A percentile compares a stretch with the other conserved stretches of the same genome.
Conservation (phyloP, 2,888 invertebrate genomes). For the Rutpela maculata region DNA sequence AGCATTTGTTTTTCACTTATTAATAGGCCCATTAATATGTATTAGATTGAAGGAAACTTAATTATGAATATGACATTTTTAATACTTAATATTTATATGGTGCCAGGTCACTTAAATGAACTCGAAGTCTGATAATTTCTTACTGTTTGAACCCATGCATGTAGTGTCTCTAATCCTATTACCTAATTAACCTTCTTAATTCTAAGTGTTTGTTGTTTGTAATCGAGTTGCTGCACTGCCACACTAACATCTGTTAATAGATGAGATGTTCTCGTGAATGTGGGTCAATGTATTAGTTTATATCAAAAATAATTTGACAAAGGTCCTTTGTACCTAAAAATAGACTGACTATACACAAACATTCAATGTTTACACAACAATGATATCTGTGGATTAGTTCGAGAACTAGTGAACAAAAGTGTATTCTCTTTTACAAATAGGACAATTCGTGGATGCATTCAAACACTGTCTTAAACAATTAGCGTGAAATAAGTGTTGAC, state of each 20-base stretch:
- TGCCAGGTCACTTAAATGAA: not conserved
- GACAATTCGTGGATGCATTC: slow-evolving; percentile 82
- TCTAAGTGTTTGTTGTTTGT: slow-evolving; percentile 1
- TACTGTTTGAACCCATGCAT: slow-evolving; percentile 5
- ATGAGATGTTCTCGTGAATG: slow-evolving; percentile 15
- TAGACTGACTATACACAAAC: slow-evolving; percentile 28
- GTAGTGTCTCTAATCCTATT: slow-evolving; percentile 15
- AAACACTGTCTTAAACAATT: slow-evolving; percentile 85
- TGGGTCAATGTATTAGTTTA: slow-evolving; percentile 46
- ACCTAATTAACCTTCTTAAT: slow-evolving; percentile 30
- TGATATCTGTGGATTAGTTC: not conserved
- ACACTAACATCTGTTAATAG: slow-evolving; percentile 17
- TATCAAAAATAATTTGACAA: slow-evolving; percentile 33
- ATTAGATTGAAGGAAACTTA: not conserved
- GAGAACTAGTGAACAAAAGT: slow-evolving; percentile 65
- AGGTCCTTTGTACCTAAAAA: slow-evolving; percentile 30
- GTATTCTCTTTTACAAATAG: slow-evolving; percentile 84
- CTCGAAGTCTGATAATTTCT: not conserved
- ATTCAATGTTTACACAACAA: slow-evolving; percentile 14
- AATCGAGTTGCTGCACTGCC: slow-evolving; percentile 34
- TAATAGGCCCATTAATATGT: not conserved
- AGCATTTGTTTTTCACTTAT: not conserved
- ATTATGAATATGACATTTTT: not conserved
- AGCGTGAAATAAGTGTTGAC: slow-evolving; percentile 88
- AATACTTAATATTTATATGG: not conserved